Evolutionary conservation across 1,140 invertebrate genomes (phyloP).

Genomic region (Leptinotarsa lineolata): DNA sequence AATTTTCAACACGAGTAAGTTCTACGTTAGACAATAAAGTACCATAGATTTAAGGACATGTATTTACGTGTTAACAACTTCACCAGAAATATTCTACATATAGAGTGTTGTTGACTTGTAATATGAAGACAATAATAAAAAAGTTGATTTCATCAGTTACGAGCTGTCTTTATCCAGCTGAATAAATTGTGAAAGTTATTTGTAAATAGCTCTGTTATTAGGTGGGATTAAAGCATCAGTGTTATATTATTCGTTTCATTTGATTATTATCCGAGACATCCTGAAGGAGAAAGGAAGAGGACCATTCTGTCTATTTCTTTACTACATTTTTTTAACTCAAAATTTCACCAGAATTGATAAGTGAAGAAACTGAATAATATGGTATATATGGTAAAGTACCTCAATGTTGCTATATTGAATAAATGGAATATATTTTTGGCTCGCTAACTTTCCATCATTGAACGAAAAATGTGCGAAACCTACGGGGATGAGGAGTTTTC

Average conservation of each 20-base stretch:
- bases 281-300: too few species aligned
- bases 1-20: neutral
- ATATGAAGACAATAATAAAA: constrained; percentile 8
- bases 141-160: neutral
- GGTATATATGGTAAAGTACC: too few species aligned
- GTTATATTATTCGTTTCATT: neutral
- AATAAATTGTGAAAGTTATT: constrained; percentile 1
- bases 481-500: too few species aligned
- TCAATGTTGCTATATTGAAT: too few species aligned
- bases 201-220: constrained; percentile 22
- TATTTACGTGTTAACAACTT: constrained; percentile 14
- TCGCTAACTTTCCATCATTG: too few species aligned
- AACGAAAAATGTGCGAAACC: too few species aligned
- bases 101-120: neutral
- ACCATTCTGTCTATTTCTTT: too few species aligned
- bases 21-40: neutral
- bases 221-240: constrained; percentile 20
- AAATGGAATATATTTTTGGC: too few species aligned
- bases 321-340: too few species aligned
- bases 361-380: too few species aligned
- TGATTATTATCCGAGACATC: too few species aligned
- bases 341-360: too few species aligned
- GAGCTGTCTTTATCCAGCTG: neutral
- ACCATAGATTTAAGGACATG: constrained; percentile 5
- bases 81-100: constrained; percentile 17